phyloP scores from a whole-genome alignment of 2,797 vertebrate species.

The Pseudomugil tenellus region DNA sequence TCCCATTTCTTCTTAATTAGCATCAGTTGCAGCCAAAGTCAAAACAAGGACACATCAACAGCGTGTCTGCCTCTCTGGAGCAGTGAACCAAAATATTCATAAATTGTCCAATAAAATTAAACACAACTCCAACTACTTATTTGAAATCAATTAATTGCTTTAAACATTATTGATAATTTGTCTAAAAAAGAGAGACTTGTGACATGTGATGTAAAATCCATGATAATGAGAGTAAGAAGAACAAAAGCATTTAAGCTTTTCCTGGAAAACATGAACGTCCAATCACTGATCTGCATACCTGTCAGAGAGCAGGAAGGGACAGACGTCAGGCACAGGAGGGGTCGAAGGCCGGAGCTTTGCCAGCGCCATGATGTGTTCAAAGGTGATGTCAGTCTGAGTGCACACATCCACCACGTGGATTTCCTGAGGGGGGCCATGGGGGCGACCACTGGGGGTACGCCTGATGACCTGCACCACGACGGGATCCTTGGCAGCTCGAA shows the following conservation, averaged over 20 bases:
- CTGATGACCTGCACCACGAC: constrained; percentile 95
- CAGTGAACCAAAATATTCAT: constrained; percentile 7
- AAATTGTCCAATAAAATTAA: background rate
- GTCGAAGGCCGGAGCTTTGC: constrained; percentile 93
- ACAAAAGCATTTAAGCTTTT: background rate
- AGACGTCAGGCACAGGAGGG: constrained; percentile 96
- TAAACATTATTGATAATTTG: background rate
- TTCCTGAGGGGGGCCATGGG: constrained; percentile 85
- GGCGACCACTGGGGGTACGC: constrained; percentile 85
- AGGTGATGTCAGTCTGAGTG: constrained; percentile 98
- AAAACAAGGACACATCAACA: constrained; percentile 50
- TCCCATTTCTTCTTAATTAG: constrained; percentile 36
- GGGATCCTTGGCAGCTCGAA: constrained; percentile 92
- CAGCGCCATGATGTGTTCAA: constrained; percentile 96
- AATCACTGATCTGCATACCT: constrained; percentile 80
- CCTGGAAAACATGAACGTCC: background rate
- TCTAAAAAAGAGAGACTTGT: background rate
- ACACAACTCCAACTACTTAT: background rate
- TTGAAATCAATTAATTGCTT: constrained; percentile 11
- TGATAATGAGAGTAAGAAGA: background rate
- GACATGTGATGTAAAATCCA: background rate
- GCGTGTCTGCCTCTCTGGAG: constrained; percentile 12
- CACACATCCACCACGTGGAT: constrained; percentile 90
- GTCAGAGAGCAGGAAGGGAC: constrained; percentile 96
- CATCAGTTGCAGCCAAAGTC: constrained; percentile 50